Conservation (phyloP, 2,888 invertebrate species). For the Apomyelois bistriatella region DNA sequence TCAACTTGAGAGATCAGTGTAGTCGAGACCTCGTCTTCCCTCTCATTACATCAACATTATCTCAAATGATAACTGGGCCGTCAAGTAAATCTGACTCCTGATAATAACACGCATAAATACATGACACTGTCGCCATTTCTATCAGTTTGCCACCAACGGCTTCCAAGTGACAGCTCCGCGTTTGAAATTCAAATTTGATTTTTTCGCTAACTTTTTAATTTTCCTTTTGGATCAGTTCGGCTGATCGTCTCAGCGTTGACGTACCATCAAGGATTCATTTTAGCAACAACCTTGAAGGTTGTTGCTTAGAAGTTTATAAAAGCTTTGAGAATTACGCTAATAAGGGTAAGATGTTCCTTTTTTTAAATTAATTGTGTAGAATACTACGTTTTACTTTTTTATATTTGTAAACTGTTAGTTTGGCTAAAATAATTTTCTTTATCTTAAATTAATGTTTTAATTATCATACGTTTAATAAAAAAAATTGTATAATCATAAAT, state of each 20-base stretch:
- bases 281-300: constrained; percentile 75
- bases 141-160: constrained; percentile 52
- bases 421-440: too few relatives aligned
- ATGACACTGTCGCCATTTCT: constrained; percentile 27
- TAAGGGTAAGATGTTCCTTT: constrained; percentile 61
- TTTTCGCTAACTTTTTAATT: constrained; percentile 11
- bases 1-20: neutral
- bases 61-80: constrained; percentile 44
- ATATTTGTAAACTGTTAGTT: too few relatives aligned
- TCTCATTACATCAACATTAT: constrained; percentile 22
- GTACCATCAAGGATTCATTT: constrained; percentile 34
- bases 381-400: too few relatives aligned
- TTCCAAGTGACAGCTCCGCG: constrained; percentile 31
- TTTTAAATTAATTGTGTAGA: neutral
- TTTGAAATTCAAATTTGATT: constrained; percentile 22
- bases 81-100: constrained; percentile 40
- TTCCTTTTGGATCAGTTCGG: constrained; percentile 33
- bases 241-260: constrained; percentile 37
- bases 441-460: too few relatives aligned
- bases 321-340: constrained; percentile 83
- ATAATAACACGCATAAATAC: constrained; percentile 61
- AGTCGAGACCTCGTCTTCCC: neutral
- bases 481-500: too few relatives aligned
- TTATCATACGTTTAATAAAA: too few relatives aligned
- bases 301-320: constrained; percentile 72